Evolutionary conservation across 2,797 vertebrate genomes (phyloP).

Genomic region (Octomys mimax): DNA sequence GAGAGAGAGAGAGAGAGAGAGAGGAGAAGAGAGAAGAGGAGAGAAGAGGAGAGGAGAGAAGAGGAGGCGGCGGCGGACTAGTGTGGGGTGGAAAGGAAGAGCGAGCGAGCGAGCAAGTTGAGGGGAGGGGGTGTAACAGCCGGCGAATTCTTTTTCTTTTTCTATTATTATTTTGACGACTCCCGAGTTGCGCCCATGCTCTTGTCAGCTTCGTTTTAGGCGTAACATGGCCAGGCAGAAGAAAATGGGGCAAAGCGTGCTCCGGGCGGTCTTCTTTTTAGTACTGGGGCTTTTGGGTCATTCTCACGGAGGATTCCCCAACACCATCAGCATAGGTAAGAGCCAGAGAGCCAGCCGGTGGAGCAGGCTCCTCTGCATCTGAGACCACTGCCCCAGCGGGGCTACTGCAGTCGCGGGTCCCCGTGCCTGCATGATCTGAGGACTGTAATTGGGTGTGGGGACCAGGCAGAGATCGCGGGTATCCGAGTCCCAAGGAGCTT

Average conservation of each 20-base stretch:
- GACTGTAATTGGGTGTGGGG: constrained; percentile 9
- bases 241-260: constrained; percentile 95
- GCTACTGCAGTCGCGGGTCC: constrained; percentile 31
- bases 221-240: constrained; percentile 91
- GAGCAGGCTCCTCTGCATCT: constrained; percentile 6
- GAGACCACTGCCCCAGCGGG: constrained; percentile 67
- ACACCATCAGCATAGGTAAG: constrained; percentile 99
- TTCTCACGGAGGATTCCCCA: constrained; percentile 96
- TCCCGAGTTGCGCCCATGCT: constrained; percentile 93
- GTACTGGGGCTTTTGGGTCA: constrained; percentile 94
- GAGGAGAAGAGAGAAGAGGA: background rate
- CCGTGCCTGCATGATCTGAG: constrained; percentile 69
- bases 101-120: constrained; percentile 76
- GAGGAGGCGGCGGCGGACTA: constrained; percentile 77
- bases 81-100: constrained; percentile 78
- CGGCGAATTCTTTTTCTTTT: constrained; percentile 80
- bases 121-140: constrained; percentile 82
- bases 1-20: background rate
- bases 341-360: constrained; percentile 20
- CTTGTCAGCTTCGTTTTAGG: constrained; percentile 91
- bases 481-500: background rate
- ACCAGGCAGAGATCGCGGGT: background rate
- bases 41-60: constrained; percentile 29
- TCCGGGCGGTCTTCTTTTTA: constrained; percentile 90
- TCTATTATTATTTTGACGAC: constrained; percentile 84